Evolutionary conservation across 2,888 invertebrate species (phyloP).

Genomic region (Graphium colonna): DNA sequence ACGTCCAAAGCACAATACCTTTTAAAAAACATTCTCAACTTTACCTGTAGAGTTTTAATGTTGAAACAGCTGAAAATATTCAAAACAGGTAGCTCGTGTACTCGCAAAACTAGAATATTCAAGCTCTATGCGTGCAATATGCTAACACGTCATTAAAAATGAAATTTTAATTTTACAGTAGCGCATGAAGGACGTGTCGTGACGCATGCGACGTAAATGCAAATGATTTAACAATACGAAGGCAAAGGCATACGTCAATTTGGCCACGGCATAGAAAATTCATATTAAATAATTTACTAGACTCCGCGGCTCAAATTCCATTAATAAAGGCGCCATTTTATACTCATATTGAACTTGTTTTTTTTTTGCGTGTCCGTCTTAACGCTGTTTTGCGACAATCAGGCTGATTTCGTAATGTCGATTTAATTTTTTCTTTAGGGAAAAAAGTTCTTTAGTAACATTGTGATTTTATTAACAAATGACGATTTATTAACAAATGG

Average conservation of each 20-base stretch:
- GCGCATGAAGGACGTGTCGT: conserved; percentile 37
- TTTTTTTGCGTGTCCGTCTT: too few species aligned
- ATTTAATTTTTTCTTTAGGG: too few species aligned
- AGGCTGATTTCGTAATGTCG: too few species aligned
- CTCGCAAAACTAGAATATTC: conserved; percentile 24
- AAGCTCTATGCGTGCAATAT: conserved; percentile 39
- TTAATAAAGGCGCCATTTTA: too few species aligned
- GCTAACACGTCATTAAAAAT: conserved; percentile 70
- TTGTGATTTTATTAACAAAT: too few species aligned
- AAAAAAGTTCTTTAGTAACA: too few species aligned
- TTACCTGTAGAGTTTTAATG: neutral
- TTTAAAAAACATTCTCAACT: neutral
- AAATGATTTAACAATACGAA: conserved; percentile 40
- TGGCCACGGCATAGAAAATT: neutral
- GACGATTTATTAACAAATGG: too few species aligned
- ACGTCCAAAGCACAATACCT: neutral
- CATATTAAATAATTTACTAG: too few species aligned
- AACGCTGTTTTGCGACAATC: too few species aligned
- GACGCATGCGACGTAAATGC: conserved; percentile 45
- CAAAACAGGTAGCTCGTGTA: conserved; percentile 31
- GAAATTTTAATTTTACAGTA: conserved; percentile 63
- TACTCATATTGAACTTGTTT: too few species aligned
- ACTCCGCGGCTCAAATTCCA: too few species aligned
- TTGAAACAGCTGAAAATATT: conserved; percentile 26
- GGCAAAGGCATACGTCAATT: conserved; percentile 20